Conservation (phyloP, 1,140 invertebrate species). For the Campoletis sonorensis region DNA sequence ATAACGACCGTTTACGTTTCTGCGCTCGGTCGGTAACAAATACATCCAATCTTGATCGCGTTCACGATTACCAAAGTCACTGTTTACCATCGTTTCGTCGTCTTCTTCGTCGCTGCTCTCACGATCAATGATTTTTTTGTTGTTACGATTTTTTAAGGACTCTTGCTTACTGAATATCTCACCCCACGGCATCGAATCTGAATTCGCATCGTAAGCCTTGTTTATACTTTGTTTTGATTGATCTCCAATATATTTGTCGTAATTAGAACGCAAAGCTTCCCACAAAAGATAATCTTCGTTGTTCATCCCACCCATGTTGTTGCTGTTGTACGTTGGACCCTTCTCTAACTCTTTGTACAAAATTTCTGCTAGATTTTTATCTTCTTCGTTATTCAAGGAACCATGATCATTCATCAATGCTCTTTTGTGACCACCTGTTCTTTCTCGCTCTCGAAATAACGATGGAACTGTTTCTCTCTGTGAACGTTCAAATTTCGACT, state of each 20-base stretch:
- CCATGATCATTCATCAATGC: slow-evolving; percentile 41
- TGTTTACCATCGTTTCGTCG: slow-evolving; percentile 50
- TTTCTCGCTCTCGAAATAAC: slow-evolving; percentile 68
- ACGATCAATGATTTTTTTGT: background rate
- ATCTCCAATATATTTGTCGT: slow-evolving; percentile 57
- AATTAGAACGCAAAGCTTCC: slow-evolving; percentile 55
- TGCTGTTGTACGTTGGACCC: slow-evolving; percentile 43
- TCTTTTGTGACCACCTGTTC: slow-evolving; percentile 57
- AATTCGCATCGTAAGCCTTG: slow-evolving; percentile 52
- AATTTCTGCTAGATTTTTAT: slow-evolving; percentile 57
- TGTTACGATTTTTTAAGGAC: background rate
- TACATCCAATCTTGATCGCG: slow-evolving; percentile 59
- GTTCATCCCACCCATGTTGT: slow-evolving; percentile 43
- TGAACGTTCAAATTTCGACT: background rate
- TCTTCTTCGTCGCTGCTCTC: slow-evolving; percentile 38
- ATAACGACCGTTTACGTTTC: slow-evolving; percentile 68
- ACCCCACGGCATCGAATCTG: slow-evolving; percentile 54
- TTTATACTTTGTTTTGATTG: slow-evolving; percentile 45
- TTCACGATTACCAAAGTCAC: slow-evolving; percentile 55
- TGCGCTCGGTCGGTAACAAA: slow-evolving; percentile 57
- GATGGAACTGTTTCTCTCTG: slow-evolving; percentile 62
- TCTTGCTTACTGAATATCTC: slow-evolving; percentile 27
- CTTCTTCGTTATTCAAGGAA: slow-evolving; percentile 9
- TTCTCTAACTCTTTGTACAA: slow-evolving; percentile 58
- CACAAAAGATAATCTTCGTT: slow-evolving; percentile 55